Evolutionary conservation across 2,797 vertebrate species (phyloP).

Genomic region (Peromyscus nudipes): DNA sequence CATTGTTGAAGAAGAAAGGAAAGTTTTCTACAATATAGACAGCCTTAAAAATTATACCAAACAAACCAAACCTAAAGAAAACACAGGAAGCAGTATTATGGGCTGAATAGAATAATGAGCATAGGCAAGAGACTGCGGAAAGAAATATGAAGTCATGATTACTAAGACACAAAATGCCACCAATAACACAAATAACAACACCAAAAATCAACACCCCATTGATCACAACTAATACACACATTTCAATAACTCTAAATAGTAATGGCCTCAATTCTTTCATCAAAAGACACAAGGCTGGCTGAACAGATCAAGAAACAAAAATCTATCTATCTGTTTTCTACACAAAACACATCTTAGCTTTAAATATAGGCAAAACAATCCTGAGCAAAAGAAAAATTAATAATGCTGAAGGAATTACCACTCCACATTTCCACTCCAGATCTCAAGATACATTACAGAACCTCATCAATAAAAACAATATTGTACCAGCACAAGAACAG

Average conservation of each 20-base stretch:
- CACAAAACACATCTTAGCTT: neutral
- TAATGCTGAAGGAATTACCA: neutral
- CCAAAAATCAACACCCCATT: neutral
- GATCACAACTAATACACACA: neutral
- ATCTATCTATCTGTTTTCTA: neutral
- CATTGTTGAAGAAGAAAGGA: neutral
- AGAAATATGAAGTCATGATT: neutral
- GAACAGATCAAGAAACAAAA: neutral
- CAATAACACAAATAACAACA: neutral
- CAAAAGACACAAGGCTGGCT: neutral
- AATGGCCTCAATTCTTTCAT: neutral
- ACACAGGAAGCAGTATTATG: neutral
- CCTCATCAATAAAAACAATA: neutral
- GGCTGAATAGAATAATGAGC: neutral
- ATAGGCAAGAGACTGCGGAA: neutral
- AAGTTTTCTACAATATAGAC: neutral
- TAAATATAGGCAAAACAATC: neutral
- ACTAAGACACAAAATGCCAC: neutral
- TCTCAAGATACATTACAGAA: neutral
- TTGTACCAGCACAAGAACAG: neutral
- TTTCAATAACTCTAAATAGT: neutral
- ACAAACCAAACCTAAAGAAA: neutral
- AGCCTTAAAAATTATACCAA: neutral
- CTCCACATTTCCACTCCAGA: neutral
- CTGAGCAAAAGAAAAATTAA: neutral